Percentiles rank a stretch among this genome's conserved stretches.
phyloP scores from a whole-genome alignment of 2,797 vertebrate species.

The Chanos chanos region DNA sequence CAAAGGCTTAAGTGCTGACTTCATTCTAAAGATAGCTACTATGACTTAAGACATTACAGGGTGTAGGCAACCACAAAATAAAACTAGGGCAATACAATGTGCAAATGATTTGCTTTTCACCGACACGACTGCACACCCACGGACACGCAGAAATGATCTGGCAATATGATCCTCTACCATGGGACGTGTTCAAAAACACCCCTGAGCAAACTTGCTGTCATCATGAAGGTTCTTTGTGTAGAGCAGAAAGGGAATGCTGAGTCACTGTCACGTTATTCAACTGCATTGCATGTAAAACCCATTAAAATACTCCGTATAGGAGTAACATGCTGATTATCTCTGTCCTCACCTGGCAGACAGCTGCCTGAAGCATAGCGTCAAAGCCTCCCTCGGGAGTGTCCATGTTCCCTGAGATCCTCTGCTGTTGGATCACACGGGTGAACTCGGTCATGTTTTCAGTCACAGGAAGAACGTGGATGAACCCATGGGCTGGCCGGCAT shows the following conservation, averaged over 20 bases:
- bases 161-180: too few relatives aligned
- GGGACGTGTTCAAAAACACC: too few relatives aligned
- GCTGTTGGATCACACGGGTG: constrained; percentile 84
- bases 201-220: too few relatives aligned
- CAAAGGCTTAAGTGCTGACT: constrained; percentile 1
- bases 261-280: too few relatives aligned
- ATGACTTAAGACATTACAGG: constrained; percentile 10
- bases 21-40: background rate
- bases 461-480: constrained; percentile 88
- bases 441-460: constrained; percentile 93
- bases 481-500: constrained; percentile 93
- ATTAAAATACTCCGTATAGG: background rate
- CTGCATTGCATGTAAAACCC: too few relatives aligned
- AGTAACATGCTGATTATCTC: background rate
- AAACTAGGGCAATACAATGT: background rate
- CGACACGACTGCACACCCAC: too few relatives aligned
- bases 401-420: constrained; percentile 95
- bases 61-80: background rate
- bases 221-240: too few relatives aligned
- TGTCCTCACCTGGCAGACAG: constrained; percentile 91
- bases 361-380: constrained; percentile 94
- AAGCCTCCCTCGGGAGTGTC: constrained; percentile 95
- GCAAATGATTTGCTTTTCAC: background rate
- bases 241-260: too few relatives aligned
- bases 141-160: too few relatives aligned